Conservation (phyloP, 30 jellyfish, hydroid and myxozoan genomes). For the Phacellophora camtschatica region DNA sequence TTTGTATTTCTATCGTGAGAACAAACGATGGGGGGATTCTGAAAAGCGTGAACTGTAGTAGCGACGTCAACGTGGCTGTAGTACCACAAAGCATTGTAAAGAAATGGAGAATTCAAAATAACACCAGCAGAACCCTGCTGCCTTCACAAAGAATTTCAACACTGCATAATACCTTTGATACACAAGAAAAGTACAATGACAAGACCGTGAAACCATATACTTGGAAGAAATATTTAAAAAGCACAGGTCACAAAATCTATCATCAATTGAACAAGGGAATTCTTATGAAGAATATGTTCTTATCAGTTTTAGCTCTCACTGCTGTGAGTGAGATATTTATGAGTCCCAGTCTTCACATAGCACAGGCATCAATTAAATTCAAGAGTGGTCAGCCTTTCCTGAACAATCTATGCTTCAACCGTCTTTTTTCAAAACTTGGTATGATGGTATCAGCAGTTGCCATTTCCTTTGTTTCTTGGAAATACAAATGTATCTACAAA, state of each 20-base stretch:
- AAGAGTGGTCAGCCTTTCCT: conserved; percentile 24
- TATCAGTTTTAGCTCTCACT: conserved; percentile 37
- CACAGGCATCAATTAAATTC: conserved; percentile 50
- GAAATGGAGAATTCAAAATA: neutral
- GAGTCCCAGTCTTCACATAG: conserved; percentile 52
- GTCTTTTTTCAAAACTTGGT: conserved; percentile 58
- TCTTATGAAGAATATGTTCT: conserved; percentile 37
- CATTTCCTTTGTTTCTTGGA: conserved; percentile 57
- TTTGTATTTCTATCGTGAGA: conserved; percentile 41
- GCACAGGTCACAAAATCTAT: conserved; percentile 5
- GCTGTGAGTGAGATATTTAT: conserved; percentile 47
- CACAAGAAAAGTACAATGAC: neutral
- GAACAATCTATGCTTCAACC: conserved; percentile 40
- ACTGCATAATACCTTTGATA: neutral
- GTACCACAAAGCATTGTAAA: neutral
- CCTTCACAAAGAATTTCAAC: neutral
- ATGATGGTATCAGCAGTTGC: conserved; percentile 55
- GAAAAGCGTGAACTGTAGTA: conserved; percentile 6
- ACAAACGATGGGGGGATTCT: conserved; percentile 46
- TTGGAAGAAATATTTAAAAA: conserved; percentile 39
- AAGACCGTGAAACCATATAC: neutral
- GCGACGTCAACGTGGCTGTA: neutral
- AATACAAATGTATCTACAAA: conserved; percentile 19
- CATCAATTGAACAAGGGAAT: conserved; percentile 54
- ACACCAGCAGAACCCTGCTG: neutral